These are phyloP conservation scores for Chionis minor DNA, from an alignment of 2,113 vertebrate genomes.

Conservation along the genomic window DNA sequence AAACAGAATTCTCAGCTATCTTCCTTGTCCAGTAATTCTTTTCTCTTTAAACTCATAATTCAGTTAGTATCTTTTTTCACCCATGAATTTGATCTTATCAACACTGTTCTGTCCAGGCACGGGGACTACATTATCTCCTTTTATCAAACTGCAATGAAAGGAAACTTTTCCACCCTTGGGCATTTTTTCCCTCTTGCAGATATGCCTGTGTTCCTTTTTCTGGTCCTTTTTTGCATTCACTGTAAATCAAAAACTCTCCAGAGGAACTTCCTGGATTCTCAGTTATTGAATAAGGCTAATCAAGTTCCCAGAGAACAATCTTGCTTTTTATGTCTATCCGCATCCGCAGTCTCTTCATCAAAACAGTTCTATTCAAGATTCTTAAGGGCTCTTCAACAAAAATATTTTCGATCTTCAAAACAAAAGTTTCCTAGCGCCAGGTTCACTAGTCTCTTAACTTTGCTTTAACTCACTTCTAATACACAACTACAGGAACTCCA, in stretches of 20 bases:
- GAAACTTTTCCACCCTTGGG: neutral
- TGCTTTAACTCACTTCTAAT: neutral
- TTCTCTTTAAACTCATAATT: neutral
- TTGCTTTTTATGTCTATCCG: conserved; percentile 26
- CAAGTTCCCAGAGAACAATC: conserved; percentile 30
- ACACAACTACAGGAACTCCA: neutral
- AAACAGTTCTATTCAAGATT: conserved; percentile 24
- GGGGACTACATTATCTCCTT: neutral
- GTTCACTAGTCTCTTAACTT: neutral
- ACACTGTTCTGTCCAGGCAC: neutral
- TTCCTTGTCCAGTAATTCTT: neutral
- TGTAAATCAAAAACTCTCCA: conserved; percentile 23
- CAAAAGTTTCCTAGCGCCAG: neutral
- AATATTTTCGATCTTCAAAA: conserved; percentile 37
- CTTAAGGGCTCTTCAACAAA: conserved; percentile 17
- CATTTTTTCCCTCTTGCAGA: neutral
- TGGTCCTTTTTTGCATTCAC: neutral
- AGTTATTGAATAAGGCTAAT: conserved; percentile 36
- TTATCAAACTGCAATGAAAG: conserved; percentile 6
- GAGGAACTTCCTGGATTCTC: conserved; percentile 24
- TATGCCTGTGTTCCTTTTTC: neutral
- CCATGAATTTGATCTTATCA: neutral
- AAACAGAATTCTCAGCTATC: neutral
- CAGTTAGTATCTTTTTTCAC: neutral
- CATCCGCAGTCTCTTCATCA: conserved; percentile 21